Evolutionary conservation across 2,888 invertebrate genomes (phyloP), one percentile per base, ranked within the genome.

Genomic region (Zygothrica quintamaculata): DNA sequence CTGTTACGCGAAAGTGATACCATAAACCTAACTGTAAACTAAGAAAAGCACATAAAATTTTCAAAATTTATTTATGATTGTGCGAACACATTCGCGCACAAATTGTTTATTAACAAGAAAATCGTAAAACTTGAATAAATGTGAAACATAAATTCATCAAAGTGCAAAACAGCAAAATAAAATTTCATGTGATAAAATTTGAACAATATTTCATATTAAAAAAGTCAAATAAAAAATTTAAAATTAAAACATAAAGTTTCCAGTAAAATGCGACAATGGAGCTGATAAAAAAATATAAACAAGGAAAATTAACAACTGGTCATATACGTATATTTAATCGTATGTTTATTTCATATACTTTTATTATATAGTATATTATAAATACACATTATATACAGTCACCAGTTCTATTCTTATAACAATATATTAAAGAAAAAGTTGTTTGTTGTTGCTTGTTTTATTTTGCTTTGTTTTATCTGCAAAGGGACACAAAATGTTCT

Each of bases 251-350:
- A 16, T 25, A 26, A 9, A 31, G 4, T 13, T 13, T 47, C 4
- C 34, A 31, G 18, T 43, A 57, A 44, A 39, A 78, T 81, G 78
- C 65, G 7, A 74, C 31, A 56, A 90, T 90, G 89, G 88, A 89
- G 72, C 69, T 90, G 86, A 90, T 89, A 76, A 84, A 33, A 47
- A 89, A 84, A 60, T 89, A 88, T 56, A 84, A 88, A 65, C 73
- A 90, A 62, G 69, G 89, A 48, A 84, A 79, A 48, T 48, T 90
- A 50, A 87, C 84, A 58, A 82, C 72, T 42, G 74, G 65, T 59
- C 86, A 89, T 74, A 69, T 89, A 47, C 74, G 80, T 50, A 74
- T 65, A 18, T 50, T 88, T 9, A 90, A 89, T 62, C 70, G 89
- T 89, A 89, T 50, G 89, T 88, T 65, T 40, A 3, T 13, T 22